phyloP scores from a whole-genome alignment of 1,140 invertebrate species.

The Pseudomyrmex sp. region DNA sequence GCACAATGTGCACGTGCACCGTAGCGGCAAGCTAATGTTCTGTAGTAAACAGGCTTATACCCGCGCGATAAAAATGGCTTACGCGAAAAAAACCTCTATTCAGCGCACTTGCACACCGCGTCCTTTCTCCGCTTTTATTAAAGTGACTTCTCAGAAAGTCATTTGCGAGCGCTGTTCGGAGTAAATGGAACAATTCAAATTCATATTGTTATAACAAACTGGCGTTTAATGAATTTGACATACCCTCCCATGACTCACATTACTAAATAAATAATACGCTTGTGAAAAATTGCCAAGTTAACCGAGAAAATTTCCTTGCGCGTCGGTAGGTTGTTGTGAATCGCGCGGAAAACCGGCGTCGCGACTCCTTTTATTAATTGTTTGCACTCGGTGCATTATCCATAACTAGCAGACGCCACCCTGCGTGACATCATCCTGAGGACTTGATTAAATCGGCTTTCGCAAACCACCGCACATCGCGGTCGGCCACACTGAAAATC shows the following conservation, averaged over 20 bases:
- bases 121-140: not conserved
- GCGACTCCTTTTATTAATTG: conserved; percentile 44
- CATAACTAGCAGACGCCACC: conserved; percentile 18
- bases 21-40: conserved; percentile 25
- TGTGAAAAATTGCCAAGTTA: not conserved
- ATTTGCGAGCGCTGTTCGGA: not conserved
- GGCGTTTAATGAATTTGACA: not conserved
- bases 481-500: conserved; percentile 21
- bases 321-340: conserved; percentile 1
- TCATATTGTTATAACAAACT: not conserved
- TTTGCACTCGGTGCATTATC: conserved; percentile 5
- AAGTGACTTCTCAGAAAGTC: conserved; percentile 1
- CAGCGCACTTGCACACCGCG: not conserved
- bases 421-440: conserved; percentile 18
- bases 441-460: conserved; percentile 52
- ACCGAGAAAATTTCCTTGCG: not conserved
- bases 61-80: conserved; percentile 51
- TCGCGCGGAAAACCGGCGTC: not conserved
- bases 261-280: not conserved
- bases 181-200: not conserved
- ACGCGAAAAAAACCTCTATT: conserved; percentile 55
- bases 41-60: conserved; percentile 63
- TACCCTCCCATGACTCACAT: not conserved
- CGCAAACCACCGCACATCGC: conserved; percentile 7
- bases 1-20: not conserved